Conservation (phyloP, 2,113 vertebrate genomes). For the Lophius piscatorius region DNA sequence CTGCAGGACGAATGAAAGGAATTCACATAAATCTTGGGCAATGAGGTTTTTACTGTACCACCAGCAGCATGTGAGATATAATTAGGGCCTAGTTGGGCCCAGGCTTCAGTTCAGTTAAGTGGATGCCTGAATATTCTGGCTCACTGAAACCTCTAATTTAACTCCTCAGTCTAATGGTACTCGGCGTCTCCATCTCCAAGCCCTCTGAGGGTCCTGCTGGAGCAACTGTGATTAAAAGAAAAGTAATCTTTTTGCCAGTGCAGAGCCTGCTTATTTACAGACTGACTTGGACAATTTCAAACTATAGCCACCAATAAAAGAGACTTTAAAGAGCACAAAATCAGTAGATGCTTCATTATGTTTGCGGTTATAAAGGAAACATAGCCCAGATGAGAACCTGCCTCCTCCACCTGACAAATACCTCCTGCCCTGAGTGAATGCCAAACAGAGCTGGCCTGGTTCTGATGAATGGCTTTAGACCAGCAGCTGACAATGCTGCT, state of each 20-base stretch:
- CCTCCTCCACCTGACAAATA: constrained; percentile 45
- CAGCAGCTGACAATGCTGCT: constrained; percentile 49
- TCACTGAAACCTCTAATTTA: constrained; percentile 65
- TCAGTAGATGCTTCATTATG: constrained; percentile 47
- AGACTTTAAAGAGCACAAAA: constrained; percentile 27
- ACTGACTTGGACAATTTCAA: constrained; percentile 39
- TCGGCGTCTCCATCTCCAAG: constrained; percentile 56
- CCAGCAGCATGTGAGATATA: constrained; percentile 33
- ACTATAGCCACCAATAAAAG: constrained; percentile 25
- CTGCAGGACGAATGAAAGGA: constrained; percentile 28
- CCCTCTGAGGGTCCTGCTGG: constrained; percentile 44
- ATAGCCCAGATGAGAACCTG: constrained; percentile 46
- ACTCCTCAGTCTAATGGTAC: constrained; percentile 57
- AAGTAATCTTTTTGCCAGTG: constrained; percentile 55
- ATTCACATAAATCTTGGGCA: constrained; percentile 11
- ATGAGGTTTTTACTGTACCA: constrained; percentile 10
- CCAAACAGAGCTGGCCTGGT: constrained; percentile 68
- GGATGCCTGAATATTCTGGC: constrained; percentile 58
- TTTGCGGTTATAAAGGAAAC: constrained; percentile 47
- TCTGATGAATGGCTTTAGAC: constrained; percentile 69
- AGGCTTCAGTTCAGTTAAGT: constrained; percentile 45
- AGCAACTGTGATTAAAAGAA: constrained; percentile 65
- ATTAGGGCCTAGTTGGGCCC: constrained; percentile 53
- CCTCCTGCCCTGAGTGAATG: constrained; percentile 51
- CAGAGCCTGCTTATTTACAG: constrained; percentile 44